Evolutionary conservation across 2,888 invertebrate species (phyloP), one percentile per base, ranked within the genome.

Genomic region (Girardia tigrina): DNA sequence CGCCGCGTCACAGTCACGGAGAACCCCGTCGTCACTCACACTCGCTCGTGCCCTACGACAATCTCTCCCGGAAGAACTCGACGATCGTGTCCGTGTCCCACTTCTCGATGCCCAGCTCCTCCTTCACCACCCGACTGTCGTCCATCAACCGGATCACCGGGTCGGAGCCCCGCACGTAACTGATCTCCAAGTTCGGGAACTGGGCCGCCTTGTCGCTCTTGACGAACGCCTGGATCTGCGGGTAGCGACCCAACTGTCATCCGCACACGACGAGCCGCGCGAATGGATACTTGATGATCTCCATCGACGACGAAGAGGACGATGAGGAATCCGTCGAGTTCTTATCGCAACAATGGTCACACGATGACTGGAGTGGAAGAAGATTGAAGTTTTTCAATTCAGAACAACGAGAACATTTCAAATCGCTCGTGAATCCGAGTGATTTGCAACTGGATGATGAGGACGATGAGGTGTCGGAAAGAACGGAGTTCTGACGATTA

Each of bases 81-180:
- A 93, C 92, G 1, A 98, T 91, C 0, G 94, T 91, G 84, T 98
- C 95, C 0, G 97, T 97, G 84, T 95, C 92, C 97, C 97, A 97
- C 83, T 94, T 94, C 80, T 94, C 93, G 82, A 98, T 94, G 74
- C 94, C 94, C 28, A 97, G 88, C 26, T 90, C 83, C 78, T 94
- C 93, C 82, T 89, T 89, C 0, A 92, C 88, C 29, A 90, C 91
- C 80, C 89, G 89, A 78, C 82, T 78, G 56, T 89, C 89, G 82
- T 94, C 91, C 79, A 91, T 87, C 73, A 98, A 86, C 82, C 92
- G 91, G 71, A 98, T 92, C 78, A 92, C 89, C 0, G 97, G 97
- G 85, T 95, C 93, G 75, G 94, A 86, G 2, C 95, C 97, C 78
- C 94, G 88, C 0, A 93, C 90, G 82, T 95, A 95, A 82, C 91